A percentile compares a stretch with the other conserved stretches of the same genome.
Conservation (phyloP, 1,140 invertebrate genomes). For the Tigriopus japonicus region DNA sequence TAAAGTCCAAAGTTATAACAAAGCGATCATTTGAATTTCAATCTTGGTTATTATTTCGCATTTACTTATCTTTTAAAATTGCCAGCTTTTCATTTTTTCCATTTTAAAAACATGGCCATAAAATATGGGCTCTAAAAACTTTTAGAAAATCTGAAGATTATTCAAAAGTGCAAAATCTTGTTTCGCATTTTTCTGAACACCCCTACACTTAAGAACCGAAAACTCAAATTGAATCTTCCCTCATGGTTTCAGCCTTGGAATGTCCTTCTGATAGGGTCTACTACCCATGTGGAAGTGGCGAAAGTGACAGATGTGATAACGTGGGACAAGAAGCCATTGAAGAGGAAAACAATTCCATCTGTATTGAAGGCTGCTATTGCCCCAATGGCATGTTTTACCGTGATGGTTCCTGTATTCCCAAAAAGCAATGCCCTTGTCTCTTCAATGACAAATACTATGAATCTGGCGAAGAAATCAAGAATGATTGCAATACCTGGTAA, state of each 20-base stretch:
- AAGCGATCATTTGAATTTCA: too few species aligned
- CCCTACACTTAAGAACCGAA: too few species aligned
- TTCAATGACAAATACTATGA: background rate
- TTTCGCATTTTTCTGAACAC: too few species aligned
- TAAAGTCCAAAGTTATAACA: too few species aligned
- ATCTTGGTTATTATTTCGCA: too few species aligned
- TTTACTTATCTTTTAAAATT: too few species aligned
- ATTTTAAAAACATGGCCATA: too few species aligned
- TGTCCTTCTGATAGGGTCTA: background rate
- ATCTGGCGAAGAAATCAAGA: background rate
- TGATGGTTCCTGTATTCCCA: background rate
- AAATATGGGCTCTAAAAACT: too few species aligned
- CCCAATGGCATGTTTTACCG: background rate
- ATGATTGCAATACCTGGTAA: constrained; percentile 2
- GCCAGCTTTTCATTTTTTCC: too few species aligned
- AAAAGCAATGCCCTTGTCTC: background rate
- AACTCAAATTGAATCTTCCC: too few species aligned
- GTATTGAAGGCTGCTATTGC: constrained; percentile 6
- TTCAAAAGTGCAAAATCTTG: too few species aligned
- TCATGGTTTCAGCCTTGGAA: background rate
- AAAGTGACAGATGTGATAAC: background rate
- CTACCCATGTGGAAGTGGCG: background rate
- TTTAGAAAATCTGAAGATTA: too few species aligned
- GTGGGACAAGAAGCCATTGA: background rate
- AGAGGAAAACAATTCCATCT: background rate